Evolutionary conservation across 2,888 invertebrate species (phyloP).

Genomic region (Ochropacha duplaris): DNA sequence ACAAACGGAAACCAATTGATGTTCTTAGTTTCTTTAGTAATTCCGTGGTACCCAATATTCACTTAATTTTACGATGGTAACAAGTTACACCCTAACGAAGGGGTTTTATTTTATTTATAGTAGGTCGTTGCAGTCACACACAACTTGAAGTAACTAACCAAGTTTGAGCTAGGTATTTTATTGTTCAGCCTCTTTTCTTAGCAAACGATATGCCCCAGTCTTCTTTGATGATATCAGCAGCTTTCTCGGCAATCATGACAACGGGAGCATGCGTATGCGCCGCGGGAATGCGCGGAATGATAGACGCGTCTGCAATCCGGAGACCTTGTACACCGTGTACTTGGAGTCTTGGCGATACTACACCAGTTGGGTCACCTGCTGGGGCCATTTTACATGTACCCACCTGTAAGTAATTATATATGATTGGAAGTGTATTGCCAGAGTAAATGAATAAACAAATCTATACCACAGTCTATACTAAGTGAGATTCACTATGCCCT

Average conservation of each 20-base stretch:
- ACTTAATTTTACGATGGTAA: no score
- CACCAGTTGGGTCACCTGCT: constrained; percentile 81
- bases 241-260: constrained; percentile 83
- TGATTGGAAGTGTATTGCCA: no score
- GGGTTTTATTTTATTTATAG: no score
- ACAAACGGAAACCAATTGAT: background rate
- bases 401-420: constrained; percentile 56
- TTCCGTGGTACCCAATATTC: no score
- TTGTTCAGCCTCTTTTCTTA: background rate
- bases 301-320: constrained; percentile 79
- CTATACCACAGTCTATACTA: no score
- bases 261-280: constrained; percentile 81
- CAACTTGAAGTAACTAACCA: no score
- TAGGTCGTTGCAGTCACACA: no score
- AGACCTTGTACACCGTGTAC: constrained; percentile 70
- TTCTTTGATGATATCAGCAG: constrained; percentile 76
- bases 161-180: no score
- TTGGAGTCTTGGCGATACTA: constrained; percentile 83
- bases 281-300: constrained; percentile 80
- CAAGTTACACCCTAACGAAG: no score
- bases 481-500: no score
- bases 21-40: no score
- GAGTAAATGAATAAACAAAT: no score
- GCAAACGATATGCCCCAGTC: constrained; percentile 56
- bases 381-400: constrained; percentile 90